phyloP scores from a whole-genome alignment of 2,888 invertebrate species.

The Caenorhabditis macrosperma region DNA sequence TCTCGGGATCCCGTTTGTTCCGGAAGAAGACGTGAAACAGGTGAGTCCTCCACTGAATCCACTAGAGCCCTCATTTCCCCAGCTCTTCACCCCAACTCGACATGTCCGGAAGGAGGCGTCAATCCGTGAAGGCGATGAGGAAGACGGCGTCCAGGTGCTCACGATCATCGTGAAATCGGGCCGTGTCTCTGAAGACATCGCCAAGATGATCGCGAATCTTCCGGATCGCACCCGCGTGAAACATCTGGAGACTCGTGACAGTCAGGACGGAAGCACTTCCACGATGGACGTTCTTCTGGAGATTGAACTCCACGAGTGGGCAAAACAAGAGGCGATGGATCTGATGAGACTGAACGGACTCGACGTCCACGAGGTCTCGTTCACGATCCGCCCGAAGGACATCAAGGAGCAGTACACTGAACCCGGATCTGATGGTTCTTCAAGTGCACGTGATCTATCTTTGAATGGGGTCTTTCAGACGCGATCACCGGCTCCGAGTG shows the following conservation, averaged over 20 bases:
- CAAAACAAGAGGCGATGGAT: slow-evolving; percentile 70
- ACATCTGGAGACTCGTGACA: slow-evolving; percentile 71
- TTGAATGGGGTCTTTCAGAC: slow-evolving; percentile 72
- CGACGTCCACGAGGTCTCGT: slow-evolving; percentile 74
- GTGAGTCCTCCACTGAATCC: slow-evolving; percentile 8
- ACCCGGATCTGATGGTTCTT: slow-evolving; percentile 76
- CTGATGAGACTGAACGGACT: slow-evolving; percentile 71
- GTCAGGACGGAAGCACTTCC: slow-evolving; percentile 59
- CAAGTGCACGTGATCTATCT: no score
- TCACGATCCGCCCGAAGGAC: slow-evolving; percentile 67
- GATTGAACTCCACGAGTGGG: slow-evolving; percentile 62
- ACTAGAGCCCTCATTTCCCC: not conserved
- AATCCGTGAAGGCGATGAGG: slow-evolving; percentile 69
- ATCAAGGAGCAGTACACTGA: slow-evolving; percentile 71
- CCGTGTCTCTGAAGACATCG: slow-evolving; percentile 62
- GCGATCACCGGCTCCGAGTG: slow-evolving; percentile 96
- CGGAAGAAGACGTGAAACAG: slow-evolving; percentile 77
- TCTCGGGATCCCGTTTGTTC: slow-evolving; percentile 79
- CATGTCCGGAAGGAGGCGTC: slow-evolving; percentile 36
- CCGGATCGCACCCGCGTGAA: slow-evolving; percentile 70
- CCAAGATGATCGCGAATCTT: slow-evolving; percentile 71
- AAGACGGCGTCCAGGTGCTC: slow-evolving; percentile 69
- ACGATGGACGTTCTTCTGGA: slow-evolving; percentile 69
- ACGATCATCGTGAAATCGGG: slow-evolving; percentile 76
- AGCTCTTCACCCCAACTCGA: slow-evolving; percentile 45